Base-by-base conservation (phyloP, 2,797 vertebrate species). In the Catharus ustulatus region DNA sequence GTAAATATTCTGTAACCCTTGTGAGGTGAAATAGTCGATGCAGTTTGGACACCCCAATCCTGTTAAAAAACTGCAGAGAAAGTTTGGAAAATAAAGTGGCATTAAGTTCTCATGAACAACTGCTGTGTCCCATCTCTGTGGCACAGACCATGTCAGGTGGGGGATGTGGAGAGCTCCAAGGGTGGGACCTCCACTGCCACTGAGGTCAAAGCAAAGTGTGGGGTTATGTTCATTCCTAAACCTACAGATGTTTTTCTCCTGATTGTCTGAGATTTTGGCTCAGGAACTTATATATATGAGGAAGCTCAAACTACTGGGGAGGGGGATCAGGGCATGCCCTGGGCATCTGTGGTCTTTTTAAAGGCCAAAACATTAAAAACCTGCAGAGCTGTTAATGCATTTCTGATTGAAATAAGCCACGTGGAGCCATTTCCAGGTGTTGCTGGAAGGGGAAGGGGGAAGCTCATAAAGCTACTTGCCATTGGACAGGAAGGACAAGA, bases 41-140 rank as follows among this genome's bases (percentile, higher is more conserved):
- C 99, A 99, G 99, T 99, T 99, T 96, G 99, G 99, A 98, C 99
- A 99, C 96, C 99, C 99, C 98, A 99, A 91, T 96, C 99, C 99
- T 98, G 99, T 99, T 96, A 99, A 98, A 98, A 99, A 99, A 97
- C 99, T 99, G 98, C 98, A 98, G 98, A 98, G 98, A 98, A 93
- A 98, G 97, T 97, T 98, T 95, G 92, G 97, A 98, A 96, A 85
- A 84, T 75, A 80, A 95, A 93, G 84, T 16, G 26, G 72, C 43
- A 7, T 97, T 95, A 95, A 93, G 79, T 61, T 76, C 54, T 46
- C 13, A 54, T 3, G 63, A 86, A 58, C 15, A 57, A 58, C 57
- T 83, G 67, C 87, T 75, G 64, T 26, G 80, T 80, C 91, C 85
- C 77, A 12, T 12, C 67, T 48, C 59, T 23, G 67, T 66, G 59